Evolutionary conservation across 2,113 vertebrate species (phyloP), one percentile per base, ranked within the genome.

Genomic region (Orthonyx spaldingii): DNA sequence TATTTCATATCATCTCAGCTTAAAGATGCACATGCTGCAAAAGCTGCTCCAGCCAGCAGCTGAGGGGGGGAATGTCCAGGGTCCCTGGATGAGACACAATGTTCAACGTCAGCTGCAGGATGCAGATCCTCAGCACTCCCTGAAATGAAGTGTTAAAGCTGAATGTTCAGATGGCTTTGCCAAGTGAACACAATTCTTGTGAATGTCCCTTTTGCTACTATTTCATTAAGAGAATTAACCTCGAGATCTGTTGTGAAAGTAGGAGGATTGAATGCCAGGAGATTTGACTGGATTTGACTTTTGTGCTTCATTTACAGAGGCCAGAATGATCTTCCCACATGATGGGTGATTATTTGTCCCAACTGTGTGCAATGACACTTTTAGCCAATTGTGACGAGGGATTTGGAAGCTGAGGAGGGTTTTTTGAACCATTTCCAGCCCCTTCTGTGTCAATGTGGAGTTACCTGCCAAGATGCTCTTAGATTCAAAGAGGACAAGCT

Each of bases 141-240:
- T 8, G 1, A 64, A 84, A 76, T 50, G 32, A 18, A 49, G 16
- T 32, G 13, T 21, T 70, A 44, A 49, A 81, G 59, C 39, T 44
- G 27, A 89, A 59, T 42, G 52, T 60, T 55, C 80, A 35, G 16
- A 19, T 78, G 35, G 33, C 44, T 89, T 82, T 66, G 47, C 64
- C 69, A 74, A 90, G 44, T 0, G 7, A 77, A 32, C 27, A 32
- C 50, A 87, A 11, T 41, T 75, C 52, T 60, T 37, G 22, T n/a
- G 89, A 87, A 28, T 26, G 6, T 37, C 61, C 24, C 49, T 24
- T 78, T 87, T 71, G 44, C 35, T 44, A 26, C 44, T 50, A 0
- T 78, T 55, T 91, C 56, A 68, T 95, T 78, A 84, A 74, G 44
- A 60, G 39, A 84, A 87, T 94, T 82, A 78, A 82, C 22, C 8